Base-by-base conservation (phyloP, 2,113 vertebrate species). In the Mungos mungo region DNA sequence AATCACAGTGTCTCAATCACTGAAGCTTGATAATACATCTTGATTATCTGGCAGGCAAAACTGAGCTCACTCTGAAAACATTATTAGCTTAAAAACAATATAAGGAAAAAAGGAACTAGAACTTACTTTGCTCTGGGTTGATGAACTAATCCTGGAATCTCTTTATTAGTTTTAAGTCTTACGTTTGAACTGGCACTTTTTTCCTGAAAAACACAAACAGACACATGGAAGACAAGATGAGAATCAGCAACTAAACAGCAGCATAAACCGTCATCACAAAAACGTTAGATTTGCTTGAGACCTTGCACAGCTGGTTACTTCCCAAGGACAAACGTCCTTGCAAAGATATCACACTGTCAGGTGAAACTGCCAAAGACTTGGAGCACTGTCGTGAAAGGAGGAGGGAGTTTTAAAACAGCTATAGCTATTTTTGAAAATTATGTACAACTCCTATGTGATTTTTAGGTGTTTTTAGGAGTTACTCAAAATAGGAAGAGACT, bases 111-210 rank as follows among this genome's bases (percentile, higher is more conserved):
- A 68, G 18, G 79, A 97, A 85, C 4, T 0, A 16, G 45, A 35
- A 99, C 99, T 99, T 99, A 99, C 99, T 99, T 99, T 98, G 99
- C 98, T 99, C 99, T 98, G 98, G 99, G 98, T 97, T 99, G 98
- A 98, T 99, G 98, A 94, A 98, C 99, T 98, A 99, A 98, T 98
- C 99, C 99, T 71, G 99, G 99, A 87, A 99, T 92, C 98, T 99
- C 99, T 98, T 99, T 99, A 97, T 98, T 99, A 93, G 98, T 98
- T 97, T 99, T 99, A 98, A 99, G 98, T 98, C 98, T 99, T 96
- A 94, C 23, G 6, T 98, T 99, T 96, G 99, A 98, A 98, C 98
- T 98, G 98, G 98, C 98, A 99, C 99, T 99, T 99, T 99, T 99
- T 98, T 99, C 99, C 99, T 99, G 98, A 90, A 98, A 99, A 50